Evolutionary conservation across 2,888 invertebrate species (phyloP).

Genomic region (Hartigia nigra): DNA sequence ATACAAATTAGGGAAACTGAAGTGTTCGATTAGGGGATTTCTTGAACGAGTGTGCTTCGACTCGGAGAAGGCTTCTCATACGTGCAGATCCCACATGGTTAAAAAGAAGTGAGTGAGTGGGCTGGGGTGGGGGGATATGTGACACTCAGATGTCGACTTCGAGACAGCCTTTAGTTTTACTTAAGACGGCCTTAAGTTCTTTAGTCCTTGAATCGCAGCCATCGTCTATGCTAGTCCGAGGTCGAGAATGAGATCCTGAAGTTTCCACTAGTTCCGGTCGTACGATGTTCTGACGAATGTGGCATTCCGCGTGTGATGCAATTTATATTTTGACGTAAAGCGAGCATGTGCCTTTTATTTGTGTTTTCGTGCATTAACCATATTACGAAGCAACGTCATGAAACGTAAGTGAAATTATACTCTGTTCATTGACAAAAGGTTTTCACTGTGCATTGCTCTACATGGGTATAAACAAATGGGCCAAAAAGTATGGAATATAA

Average conservation of each 20-base stretch:
- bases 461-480: neutral
- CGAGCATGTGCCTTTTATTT: neutral
- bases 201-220: conserved; percentile 26
- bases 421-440: neutral
- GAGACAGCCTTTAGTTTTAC: conserved; percentile 50
- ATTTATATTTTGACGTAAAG: neutral
- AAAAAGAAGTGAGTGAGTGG: conserved; percentile 22
- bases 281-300: neutral
- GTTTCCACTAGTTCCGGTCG: neutral
- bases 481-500: neutral
- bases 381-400: conserved; percentile 24
- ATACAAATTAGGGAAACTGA: neutral
- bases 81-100: conserved; percentile 42
- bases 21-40: neutral
- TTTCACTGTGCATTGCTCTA: neutral
- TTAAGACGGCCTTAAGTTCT: conserved; percentile 46
- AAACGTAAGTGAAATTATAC: conserved; percentile 36
- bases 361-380: neutral
- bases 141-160: conserved; percentile 42
- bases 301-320: neutral
- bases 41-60: neutral
- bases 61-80: conserved; percentile 33
- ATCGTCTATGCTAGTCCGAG: neutral
- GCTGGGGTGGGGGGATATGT: conserved; percentile 43
- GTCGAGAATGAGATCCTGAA: neutral